Base-by-base conservation (phyloP, 1,140 invertebrate genomes). In the Euglossa dilemma region DNA sequence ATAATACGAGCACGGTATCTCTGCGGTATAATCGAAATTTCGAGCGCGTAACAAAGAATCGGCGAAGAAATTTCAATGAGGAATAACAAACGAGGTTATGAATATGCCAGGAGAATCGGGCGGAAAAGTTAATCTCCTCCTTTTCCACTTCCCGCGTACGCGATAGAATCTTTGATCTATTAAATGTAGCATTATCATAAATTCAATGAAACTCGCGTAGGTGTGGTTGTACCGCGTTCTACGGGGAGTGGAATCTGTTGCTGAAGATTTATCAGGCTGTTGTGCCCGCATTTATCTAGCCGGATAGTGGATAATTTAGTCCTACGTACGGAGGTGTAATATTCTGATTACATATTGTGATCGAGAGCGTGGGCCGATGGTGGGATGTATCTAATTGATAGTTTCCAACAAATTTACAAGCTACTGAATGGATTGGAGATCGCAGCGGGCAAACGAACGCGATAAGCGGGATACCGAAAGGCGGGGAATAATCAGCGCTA, bases 331-430 rank as follows among this genome's bases (percentile, higher is more conserved):
- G 66, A 83, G 81, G 81, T 83, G 81, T 77, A 83, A 83, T 77
- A 77, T 61, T 76, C 81, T 83, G 81, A 83, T 83, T 83, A 83
- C 74, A 78, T 71, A 78, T 83, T 83, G 81, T 83, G 81, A 83
- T 83, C 74, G 47, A 6, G 36, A 78, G 66, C 75, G 81, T 83
- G 75, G 81, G 81, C 47, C 45, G 81, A 23, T 23, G 28, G 81
- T 77, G 75, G 81, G 81, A 77, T 71, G 75, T 63, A 83, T 70
- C 81, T 83, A 83, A 83, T 83, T 83, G 81, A 83, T 83, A 83
- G 81, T 83, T 83, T 64, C 81, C 23, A 83, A 83, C 81, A 70
- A 78, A 83, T 83, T 83, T 83, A 77, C 75, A 83, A 45, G 81
- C 81, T 83, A 83, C 81, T 56, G 81, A 77, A 78, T 63, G 75